phyloP scores from a whole-genome alignment of 2,888 invertebrate genomes.

The Leptopilina myrica region DNA sequence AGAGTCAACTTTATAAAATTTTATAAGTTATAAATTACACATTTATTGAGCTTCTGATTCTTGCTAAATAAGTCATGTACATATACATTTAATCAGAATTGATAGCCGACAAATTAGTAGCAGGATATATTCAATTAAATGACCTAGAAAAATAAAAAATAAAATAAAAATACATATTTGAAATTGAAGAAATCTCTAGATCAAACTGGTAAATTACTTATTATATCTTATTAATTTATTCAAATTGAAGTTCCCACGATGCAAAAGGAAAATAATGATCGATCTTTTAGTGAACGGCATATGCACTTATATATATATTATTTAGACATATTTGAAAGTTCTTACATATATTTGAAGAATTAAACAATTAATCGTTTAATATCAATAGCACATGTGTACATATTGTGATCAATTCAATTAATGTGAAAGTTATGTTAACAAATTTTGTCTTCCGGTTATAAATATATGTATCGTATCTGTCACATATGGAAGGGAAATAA shows the following conservation, averaged over 20 bases:
- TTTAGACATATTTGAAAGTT: background rate
- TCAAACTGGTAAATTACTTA: background rate
- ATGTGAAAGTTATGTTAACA: slow-evolving; percentile 15
- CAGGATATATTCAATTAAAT: background rate
- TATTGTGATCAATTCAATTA: slow-evolving; percentile 9
- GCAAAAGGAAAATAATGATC: slow-evolving; percentile 2
- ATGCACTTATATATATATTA: background rate
- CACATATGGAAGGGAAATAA: background rate
- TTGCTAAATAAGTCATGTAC: background rate
- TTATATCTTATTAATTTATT: slow-evolving; percentile 4
- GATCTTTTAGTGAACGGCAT: background rate
- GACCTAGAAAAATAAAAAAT: slow-evolving; percentile 5
- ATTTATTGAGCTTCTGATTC: background rate
- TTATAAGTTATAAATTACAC: no score
- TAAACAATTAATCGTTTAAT: background rate
- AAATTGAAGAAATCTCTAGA: slow-evolving; percentile 1
- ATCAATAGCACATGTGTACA: background rate
- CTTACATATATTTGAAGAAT: background rate
- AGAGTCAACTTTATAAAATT: no score
- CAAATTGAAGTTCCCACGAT: slow-evolving; percentile 1
- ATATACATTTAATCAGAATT: background rate
- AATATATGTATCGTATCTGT: slow-evolving; percentile 6
- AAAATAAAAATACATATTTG: slow-evolving; percentile 4
- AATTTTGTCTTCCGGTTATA: slow-evolving; percentile 12
- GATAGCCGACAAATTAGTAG: slow-evolving; percentile 28